Evolutionary conservation across 2,888 invertebrate species (phyloP), one percentile per base, ranked within the genome.

Genomic region (Leptinotarsa rubiginosa): DNA sequence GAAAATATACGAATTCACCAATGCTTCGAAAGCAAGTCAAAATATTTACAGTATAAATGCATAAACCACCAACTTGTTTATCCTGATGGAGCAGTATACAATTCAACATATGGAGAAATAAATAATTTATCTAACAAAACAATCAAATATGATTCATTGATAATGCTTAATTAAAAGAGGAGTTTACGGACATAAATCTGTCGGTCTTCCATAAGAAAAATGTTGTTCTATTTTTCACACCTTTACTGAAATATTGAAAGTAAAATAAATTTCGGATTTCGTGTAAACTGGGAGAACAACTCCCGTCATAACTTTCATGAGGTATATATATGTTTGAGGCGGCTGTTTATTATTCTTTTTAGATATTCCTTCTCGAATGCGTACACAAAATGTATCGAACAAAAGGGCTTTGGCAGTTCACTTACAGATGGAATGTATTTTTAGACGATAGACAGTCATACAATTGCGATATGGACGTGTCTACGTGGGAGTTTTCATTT

Each of bases 51-150:
- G 47, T 47, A 77, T 65, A 66, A 50, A 74, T 49, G 74, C 72
- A 78, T 77, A 76, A 78, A 75, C 52, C 75, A 78, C 70, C 59
- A 70, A 59, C 66, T 69, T 79, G 79, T 79, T 81, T 79, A 79
- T 79, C 75, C 77, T 76, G 54, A 49, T 47, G 73, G 75, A 73
- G 59, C 75, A 69, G 75, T 79, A 78, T 76, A 79, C 77, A 78
- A 74, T 78, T 78, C 78, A 75, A 69, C 78, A 77, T 77, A 79
- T 75, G 74, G 75, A 75, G 69, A 74, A 74, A 76, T 66, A 77
- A 79, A 77, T 78, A 77, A 76, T 77, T 77, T 74, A 78, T 69
- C 76, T 75, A 78, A 76, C 77, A 77, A 81, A 80, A 79, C 78
- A 80, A 79, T 78, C 78, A 79, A 78, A 77, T 70, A 67, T 71